These are phyloP conservation scores for Pimephales promelas DNA, from an alignment of 2,113 vertebrate species.

Conservation along the genomic window DNA sequence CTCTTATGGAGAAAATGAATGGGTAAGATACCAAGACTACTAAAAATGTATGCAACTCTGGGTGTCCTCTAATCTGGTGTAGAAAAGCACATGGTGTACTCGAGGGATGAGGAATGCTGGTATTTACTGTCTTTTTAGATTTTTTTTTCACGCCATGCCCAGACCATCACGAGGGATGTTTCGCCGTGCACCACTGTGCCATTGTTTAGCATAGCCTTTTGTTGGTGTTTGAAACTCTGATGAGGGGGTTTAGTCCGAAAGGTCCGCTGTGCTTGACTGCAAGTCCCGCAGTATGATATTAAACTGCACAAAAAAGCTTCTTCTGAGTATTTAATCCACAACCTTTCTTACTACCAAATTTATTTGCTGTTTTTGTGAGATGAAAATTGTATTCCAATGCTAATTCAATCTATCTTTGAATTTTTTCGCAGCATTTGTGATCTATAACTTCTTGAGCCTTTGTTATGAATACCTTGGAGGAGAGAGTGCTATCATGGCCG, in stretches of 20 bases:
- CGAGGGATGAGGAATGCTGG: not conserved
- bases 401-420: not conserved
- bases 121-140: not conserved
- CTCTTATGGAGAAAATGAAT: not conserved
- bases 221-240: conserved; percentile 16
- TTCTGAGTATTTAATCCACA: not conserved
- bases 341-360: not conserved
- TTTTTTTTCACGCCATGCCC: not conserved
- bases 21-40: not conserved
- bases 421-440: conserved; percentile 85
- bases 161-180: conserved; percentile 14
- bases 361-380: not conserved
- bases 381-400: not conserved
- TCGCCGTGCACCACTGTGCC: not conserved
- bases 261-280: not conserved
- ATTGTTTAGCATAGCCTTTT: not conserved
- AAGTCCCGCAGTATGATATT: not conserved
- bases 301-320: not conserved
- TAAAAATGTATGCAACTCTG: not conserved
- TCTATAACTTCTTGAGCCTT: conserved; percentile 96
- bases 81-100: conserved; percentile 3
- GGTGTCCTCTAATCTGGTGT: not conserved
- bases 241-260: conserved; percentile 3
- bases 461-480: conserved; percentile 96
- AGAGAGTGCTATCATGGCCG: conserved; percentile 95